Base-by-base conservation (phyloP, 2,888 invertebrate species). In the Creontiades dilutus region DNA sequence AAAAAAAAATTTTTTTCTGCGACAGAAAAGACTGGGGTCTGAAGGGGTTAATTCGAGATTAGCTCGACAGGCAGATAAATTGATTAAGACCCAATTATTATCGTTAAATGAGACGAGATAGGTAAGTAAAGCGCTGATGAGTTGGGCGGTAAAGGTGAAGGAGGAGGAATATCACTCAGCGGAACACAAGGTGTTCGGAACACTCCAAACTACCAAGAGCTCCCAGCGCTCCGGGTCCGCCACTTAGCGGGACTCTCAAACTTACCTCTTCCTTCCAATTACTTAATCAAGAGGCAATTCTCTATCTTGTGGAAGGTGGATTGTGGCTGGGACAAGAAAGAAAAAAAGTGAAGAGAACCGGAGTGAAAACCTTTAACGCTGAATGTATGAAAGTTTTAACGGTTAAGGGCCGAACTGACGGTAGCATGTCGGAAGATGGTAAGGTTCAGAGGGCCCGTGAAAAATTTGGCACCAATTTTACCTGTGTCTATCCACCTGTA, bases 251-350 rank as follows among this genome's bases (percentile, higher is more conserved):
- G 82, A 19, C 52, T 82, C 82, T 48, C 82, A 47, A 82, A 82
- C 82, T 82, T 82, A 48, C 82, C 52, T 82, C 52, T 82, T 48
- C 52, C 82, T 48, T 52, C 52, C 48, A 82, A 82, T 48, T 82
- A 48, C 48, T 82, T 82, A 82, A 82, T 82, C 82, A 82, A 82
- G 52, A 48, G 82, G 82, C 48, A 82, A 82, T 82, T 52, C 82
- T 48, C 82, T 47, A 27, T 19, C 27, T n/a, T 11, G 48, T 52
- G 46, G 52, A 28, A 48, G 68, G 80, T 46, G 37, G 80, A 48
- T 80, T 14, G 48, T n/a, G 80, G 80, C 28, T 13, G 80, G 80
- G 46, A 46, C 80, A 19, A 48, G 28, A 5, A 28, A 27, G 75
- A 76, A 76, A 28, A 80, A 28, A 14, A 37, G 0, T 16, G 46